These are phyloP conservation scores for Cenopis cana DNA, from an alignment of 2,888 invertebrate species.

Conservation along the genomic window DNA sequence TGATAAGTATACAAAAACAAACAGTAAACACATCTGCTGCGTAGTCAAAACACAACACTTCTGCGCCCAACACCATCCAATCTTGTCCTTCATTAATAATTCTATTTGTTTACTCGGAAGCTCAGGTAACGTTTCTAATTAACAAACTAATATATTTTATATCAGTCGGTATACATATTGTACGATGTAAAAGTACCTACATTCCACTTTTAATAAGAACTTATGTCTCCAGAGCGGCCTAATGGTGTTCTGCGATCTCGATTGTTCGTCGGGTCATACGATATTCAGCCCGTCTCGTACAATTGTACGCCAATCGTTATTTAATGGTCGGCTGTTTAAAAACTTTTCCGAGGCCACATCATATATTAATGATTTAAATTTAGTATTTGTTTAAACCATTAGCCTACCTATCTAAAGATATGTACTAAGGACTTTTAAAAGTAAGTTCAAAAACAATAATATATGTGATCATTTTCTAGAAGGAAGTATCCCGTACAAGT, in stretches of 20 bases:
- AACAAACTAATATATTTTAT: constrained; percentile 18
- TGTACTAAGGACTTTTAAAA: not conserved
- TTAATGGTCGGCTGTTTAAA: not conserved
- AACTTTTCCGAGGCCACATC: not conserved
- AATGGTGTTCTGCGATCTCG: not conserved
- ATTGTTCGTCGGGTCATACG: not conserved
- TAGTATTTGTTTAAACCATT: not conserved
- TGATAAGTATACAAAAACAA: no score
- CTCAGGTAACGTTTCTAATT: constrained; percentile 23
- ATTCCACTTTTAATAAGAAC: constrained; percentile 18
- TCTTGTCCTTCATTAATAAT: constrained; percentile 20
- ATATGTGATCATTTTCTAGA: not conserved
- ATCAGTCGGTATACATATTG: constrained; percentile 8
- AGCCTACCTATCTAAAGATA: not conserved
- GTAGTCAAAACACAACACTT: not conserved
- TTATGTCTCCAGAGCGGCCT: not conserved
- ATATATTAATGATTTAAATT: not conserved
- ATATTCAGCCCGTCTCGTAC: not conserved
- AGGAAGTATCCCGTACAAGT: not conserved
- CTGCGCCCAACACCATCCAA: constrained; percentile 5
- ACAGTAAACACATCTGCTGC: not conserved
- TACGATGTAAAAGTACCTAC: constrained; percentile 1
- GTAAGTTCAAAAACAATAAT: not conserved
- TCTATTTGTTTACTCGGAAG: constrained; percentile 18
- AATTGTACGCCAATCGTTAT: constrained; percentile 9